phyloP scores from a whole-genome alignment of 2,888 invertebrate species.

The Alentia gelatinosa region DNA sequence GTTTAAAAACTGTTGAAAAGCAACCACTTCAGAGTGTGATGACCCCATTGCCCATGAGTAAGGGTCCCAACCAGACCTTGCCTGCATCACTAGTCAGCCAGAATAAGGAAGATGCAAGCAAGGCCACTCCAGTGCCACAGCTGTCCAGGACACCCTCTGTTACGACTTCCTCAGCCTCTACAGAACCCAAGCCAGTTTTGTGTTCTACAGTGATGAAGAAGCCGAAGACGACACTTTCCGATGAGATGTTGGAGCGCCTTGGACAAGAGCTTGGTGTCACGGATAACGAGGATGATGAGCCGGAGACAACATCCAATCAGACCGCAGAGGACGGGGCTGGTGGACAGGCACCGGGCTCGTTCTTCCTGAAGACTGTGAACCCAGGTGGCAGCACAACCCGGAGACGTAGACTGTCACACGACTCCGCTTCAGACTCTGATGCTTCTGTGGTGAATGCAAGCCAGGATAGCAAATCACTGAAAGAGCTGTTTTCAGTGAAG shows the following conservation, averaged over 20 bases:
- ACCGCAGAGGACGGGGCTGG: neutral
- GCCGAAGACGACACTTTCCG: neutral
- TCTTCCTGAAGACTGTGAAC: neutral
- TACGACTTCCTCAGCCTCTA: neutral
- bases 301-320: neutral
- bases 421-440: conserved; percentile 27
- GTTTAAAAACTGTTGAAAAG: neutral
- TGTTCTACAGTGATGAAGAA: neutral
- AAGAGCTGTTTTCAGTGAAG: neutral
- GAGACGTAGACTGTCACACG: neutral
- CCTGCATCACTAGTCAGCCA: neutral
- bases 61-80: neutral
- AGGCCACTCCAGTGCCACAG: neutral
- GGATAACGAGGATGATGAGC: neutral
- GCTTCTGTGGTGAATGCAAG: neutral
- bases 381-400: neutral
- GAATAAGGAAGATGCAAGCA: neutral
- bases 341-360: neutral
- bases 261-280: neutral
- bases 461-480: neutral
- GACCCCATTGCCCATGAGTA: neutral
- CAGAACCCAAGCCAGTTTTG: neutral
- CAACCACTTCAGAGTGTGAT: neutral
- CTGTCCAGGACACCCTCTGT: neutral
- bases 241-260: conserved; percentile 4